A percentile compares a stretch with the other conserved stretches of the same genome.
phyloP scores from a whole-genome alignment of 2,888 invertebrate species.

The Cepaea hortensis region DNA sequence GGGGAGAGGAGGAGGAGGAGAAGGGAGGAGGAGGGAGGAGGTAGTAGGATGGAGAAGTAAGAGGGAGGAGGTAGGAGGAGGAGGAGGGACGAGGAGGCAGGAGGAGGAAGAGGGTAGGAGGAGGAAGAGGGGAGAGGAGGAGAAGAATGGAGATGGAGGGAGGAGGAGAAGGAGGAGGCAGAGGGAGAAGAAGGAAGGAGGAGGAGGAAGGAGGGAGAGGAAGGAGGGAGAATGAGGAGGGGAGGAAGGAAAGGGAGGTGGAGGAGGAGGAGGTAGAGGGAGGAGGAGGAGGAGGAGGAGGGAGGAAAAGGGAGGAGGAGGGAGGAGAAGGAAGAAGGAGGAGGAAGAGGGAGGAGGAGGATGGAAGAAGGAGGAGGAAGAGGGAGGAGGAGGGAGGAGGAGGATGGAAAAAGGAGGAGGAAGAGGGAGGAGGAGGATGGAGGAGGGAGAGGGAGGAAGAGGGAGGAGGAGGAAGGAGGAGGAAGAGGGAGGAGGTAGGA shows the following conservation, averaged over 20 bases:
- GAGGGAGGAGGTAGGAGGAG: too few species aligned
- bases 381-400: too few species aligned
- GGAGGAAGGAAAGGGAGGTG: conserved; percentile 26
- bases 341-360: too few species aligned
- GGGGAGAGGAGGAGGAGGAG: conserved; percentile 2
- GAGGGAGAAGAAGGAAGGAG: conserved; percentile 26
- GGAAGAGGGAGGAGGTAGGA: too few species aligned
- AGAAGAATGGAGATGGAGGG: background rate
- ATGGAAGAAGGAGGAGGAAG: too few species aligned
- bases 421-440: too few species aligned
- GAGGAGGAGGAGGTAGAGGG: conserved; percentile 9
- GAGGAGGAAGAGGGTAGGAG: too few species aligned
- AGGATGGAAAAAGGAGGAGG: too few species aligned
- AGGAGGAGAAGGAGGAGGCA: background rate
- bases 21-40: conserved; percentile 7
- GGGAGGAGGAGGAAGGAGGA: conserved; percentile 12
- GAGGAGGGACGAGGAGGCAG: too few species aligned
- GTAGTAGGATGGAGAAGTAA: too few species aligned
- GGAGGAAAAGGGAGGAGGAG: conserved; percentile 16
- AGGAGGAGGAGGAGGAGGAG: background rate
- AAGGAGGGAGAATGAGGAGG: too few species aligned
- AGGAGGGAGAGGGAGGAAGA: background rate
- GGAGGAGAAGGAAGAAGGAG: background rate
- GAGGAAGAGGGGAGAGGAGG: conserved; percentile 8
- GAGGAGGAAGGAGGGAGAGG: background rate